Percentiles rank a stretch among this genome's conserved stretches.
Conservation (phyloP, 2,113 vertebrate species). For the Gallinago media region DNA sequence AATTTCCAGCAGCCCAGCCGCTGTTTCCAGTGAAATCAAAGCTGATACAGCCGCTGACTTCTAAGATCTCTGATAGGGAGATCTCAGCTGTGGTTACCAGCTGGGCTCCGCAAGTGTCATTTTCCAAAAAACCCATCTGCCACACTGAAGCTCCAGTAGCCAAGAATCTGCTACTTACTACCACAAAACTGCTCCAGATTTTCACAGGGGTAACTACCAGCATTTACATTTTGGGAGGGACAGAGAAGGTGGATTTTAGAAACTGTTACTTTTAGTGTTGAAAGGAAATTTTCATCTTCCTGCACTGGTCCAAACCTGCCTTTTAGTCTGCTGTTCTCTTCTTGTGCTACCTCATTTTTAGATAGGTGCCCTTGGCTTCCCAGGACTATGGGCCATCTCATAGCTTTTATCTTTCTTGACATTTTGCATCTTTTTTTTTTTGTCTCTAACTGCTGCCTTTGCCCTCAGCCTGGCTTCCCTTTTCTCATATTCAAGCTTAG, state of each 20-base stretch:
- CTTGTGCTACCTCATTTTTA: neutral
- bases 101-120: conserved; percentile 59
- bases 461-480: neutral
- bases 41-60: conserved; percentile 27
- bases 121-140: conserved; percentile 71
- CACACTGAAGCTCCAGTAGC: conserved; percentile 50
- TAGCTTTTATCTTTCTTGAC: neutral
- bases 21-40: conserved; percentile 47
- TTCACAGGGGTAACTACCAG: conserved; percentile 42
- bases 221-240: conserved; percentile 67
- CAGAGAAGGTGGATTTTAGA: conserved; percentile 55
- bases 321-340: neutral
- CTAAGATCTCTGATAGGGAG: conserved; percentile 34
- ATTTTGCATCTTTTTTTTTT: neutral
- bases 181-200: conserved; percentile 59
- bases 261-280: conserved; percentile 50
- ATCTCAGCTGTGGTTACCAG: conserved; percentile 72
- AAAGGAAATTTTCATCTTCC: conserved; percentile 39
- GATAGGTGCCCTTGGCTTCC: neutral
- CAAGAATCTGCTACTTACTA: conserved; percentile 72
- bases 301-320: neutral
- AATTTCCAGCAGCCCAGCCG: conserved; percentile 24
- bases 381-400: neutral
- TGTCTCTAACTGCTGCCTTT: neutral
- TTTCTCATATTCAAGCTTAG: neutral